phyloP scores from a whole-genome alignment of 2,888 invertebrate species.

The Crossocerus cetratus region DNA sequence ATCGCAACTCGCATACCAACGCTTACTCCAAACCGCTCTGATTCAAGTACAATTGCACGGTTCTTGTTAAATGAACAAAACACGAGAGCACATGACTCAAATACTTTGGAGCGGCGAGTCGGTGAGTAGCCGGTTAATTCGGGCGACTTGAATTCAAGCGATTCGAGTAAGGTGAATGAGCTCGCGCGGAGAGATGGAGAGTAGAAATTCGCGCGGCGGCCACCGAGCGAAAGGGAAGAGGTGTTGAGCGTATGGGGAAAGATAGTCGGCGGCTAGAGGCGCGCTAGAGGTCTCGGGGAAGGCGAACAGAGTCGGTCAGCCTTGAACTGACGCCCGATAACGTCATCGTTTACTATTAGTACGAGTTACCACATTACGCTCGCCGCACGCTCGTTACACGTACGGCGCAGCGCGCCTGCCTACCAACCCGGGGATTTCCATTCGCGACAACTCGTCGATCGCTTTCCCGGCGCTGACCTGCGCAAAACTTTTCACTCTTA shows the following conservation, averaged over 20 bases:
- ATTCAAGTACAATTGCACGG: too few species aligned
- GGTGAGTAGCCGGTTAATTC: too few species aligned
- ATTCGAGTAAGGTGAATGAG: too few species aligned
- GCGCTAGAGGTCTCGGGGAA: constrained; percentile 26
- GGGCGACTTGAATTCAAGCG: too few species aligned
- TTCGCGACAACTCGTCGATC: too few species aligned
- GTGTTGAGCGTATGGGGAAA: constrained; percentile 1
- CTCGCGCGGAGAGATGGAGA: not conserved
- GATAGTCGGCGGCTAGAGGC: constrained; percentile 17
- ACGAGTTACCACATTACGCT: constrained; percentile 49
- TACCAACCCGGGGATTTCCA: not conserved
- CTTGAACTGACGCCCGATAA: constrained; percentile 59
- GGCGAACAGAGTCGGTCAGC: constrained; percentile 40
- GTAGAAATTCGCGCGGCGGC: not conserved
- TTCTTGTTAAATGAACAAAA: too few species aligned
- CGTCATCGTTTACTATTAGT: constrained; percentile 62
- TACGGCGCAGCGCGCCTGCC: constrained; percentile 3
- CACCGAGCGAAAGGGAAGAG: not conserved
- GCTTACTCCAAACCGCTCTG: too few species aligned
- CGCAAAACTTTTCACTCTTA: too few species aligned
- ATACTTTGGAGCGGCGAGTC: too few species aligned
- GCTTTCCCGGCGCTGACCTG: too few species aligned
- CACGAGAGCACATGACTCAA: too few species aligned
- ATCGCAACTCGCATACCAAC: too few species aligned
- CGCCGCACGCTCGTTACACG: constrained; percentile 21